A percentile compares a stretch with the other conserved stretches of the same genome.
phyloP scores from a whole-genome alignment of 2,113 vertebrate genomes.

The Psilopsiagon aymara region DNA sequence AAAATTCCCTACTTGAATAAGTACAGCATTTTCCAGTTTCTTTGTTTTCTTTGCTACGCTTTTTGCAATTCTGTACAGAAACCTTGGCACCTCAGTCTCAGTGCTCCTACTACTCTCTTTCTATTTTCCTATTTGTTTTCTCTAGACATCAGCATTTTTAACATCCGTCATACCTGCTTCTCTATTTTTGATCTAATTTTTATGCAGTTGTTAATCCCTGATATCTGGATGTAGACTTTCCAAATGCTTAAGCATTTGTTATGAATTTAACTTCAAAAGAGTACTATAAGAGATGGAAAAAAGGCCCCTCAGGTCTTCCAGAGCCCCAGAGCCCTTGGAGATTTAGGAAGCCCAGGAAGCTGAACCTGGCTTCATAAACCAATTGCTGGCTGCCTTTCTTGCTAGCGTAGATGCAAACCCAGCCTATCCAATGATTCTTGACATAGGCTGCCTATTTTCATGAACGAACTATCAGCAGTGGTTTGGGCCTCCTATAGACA shows the following conservation, averaged over 20 bases:
- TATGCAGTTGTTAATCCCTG: not conserved
- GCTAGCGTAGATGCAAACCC: not conserved
- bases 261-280: not conserved
- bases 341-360: not conserved
- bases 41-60: not conserved
- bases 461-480: not conserved
- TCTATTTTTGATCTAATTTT: not conserved
- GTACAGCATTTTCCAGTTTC: not conserved
- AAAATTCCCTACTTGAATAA: not conserved
- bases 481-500: not conserved
- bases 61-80: not conserved
- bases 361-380: not conserved
- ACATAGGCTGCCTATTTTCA: not conserved
- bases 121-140: constrained; percentile 1
- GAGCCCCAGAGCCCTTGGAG: not conserved
- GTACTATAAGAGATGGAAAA: not conserved
- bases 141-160: not conserved
- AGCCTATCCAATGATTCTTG: not conserved
- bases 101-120: not conserved
- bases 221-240: not conserved
- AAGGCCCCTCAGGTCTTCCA: not conserved
- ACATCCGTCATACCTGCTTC: not conserved
- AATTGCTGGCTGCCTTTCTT: not conserved
- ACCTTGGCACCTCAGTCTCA: not conserved
- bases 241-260: not conserved